Evolutionary conservation across 2,113 vertebrate genomes (phyloP), one percentile per base, ranked within the genome.

Genomic region (Indicator maculatus): DNA sequence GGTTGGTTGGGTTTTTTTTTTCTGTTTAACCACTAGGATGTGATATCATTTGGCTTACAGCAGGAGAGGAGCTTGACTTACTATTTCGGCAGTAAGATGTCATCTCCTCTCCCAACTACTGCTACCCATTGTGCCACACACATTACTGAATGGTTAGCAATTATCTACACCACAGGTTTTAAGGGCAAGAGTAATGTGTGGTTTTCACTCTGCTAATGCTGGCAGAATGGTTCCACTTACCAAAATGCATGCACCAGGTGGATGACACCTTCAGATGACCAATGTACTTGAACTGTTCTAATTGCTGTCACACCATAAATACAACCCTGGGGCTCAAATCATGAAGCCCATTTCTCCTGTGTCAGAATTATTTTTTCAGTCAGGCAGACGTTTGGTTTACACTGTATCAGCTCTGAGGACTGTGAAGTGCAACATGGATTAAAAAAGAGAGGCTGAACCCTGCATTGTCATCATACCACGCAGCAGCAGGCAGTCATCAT

Each of bases 21-120:
- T 11, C 6, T 27, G 12, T 45, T 86, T 0, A 0, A 23, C 12
- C 5, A 11, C 16, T 70, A 21, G 20, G 81, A 69, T 4, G 11
- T n/a, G 16, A 39, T 81, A 59, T 11, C 36, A 45, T 30, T 53
- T 63, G 9, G 4, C 21, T 73, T 89, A 59, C 6, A 73, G 23
- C 21, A 75, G 17, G 21, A 72, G 10, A 69, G 4, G 6, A 41
- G 15, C n/a, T 55, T n/a, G 4, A 24, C 74, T 53, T 85, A 64
- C 38, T 72, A 12, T 53, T 82, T 8, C 20, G 20, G 10, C 23
- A 41, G 36, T 12, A 15, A 55, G 21, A 36, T 60, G n/a, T 24
- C 36, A 33, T 16, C 30, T 89, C 24, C 10, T 3, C 26, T 85
- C 17, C 39, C 45, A 56, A 64, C 26, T 44, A 33, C 31, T 67